These are phyloP conservation scores for Mungos mungo DNA, from an alignment of 2,113 vertebrate species.

Conservation along the genomic window DNA sequence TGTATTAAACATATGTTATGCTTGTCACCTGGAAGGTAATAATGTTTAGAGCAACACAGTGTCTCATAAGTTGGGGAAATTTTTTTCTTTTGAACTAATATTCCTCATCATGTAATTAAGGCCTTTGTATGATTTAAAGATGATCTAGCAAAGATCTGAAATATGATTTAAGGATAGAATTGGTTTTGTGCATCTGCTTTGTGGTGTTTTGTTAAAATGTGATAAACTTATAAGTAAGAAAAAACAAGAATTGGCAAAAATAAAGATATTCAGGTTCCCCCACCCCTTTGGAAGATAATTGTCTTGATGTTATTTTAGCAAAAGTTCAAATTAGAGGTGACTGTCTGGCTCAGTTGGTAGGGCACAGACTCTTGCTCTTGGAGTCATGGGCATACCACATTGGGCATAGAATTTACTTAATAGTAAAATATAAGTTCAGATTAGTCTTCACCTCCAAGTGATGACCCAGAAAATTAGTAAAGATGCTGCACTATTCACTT, in stretches of 20 bases:
- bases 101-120: neutral
- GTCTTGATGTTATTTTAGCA: neutral
- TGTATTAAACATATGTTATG: neutral
- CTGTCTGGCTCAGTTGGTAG: neutral
- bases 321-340: neutral
- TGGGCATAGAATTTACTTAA: neutral
- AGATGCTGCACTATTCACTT: neutral
- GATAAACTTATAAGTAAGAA: conserved; percentile 42
- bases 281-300: neutral
- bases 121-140: neutral
- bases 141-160: neutral
- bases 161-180: neutral
- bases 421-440: neutral
- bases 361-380: neutral
- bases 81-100: neutral
- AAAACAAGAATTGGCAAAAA: neutral
- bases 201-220: neutral
- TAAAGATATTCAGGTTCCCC: neutral
- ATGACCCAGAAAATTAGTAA: neutral
- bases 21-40: neutral
- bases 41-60: neutral
- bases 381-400: neutral
- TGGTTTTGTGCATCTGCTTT: neutral
- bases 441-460: neutral
- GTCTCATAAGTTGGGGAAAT: neutral